Base-by-base conservation (phyloP, 2,797 vertebrate genomes). In the Falco biarmicus region DNA sequence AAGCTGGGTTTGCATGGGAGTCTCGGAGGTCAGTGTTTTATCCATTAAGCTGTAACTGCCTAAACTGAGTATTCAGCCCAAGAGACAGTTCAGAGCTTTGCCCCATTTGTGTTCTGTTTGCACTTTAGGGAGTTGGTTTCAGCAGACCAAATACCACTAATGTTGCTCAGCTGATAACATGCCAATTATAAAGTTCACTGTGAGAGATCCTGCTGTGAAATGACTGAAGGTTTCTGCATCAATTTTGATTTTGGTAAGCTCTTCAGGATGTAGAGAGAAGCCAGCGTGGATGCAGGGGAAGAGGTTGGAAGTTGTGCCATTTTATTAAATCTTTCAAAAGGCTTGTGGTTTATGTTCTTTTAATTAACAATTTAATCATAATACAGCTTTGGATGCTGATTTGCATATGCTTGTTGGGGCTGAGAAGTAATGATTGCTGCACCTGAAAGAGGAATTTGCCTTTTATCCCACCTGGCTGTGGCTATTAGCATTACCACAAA, bases 21-120 rank as follows among this genome's bases (percentile, higher is more conserved):
- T 61, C 57, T 93, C 0, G 0, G 82, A 91, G 94, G 65, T 90
- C 92, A 95, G 15, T 54, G 50, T 74, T 89, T 92, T 82, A 85
- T 76, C 80, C 87, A 43, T 86, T 61, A 76, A 95, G 60, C 74
- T 87, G 61, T 79, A 83, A 39, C 79, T 90, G 79, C 56, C 78
- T 82, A 34, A 84, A 66, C 41, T 34, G 28, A 66, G 34, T 22
- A 11, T 5, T 2, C 61, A 66, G 80, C 61, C 66, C 17, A 24
- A n/a, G 66, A 79, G 79, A 56, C 25, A 25, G 17, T 3, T 34
- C n/a, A 19, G 53, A 68, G 48, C 53, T 78, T 63, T 57, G 37
- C 59, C 47, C 80, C 24, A 28, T 94, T 92, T 91, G 24, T 73
- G 7, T 89, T 75, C 77, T 96, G 45, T 86, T 95, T 93, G 79